These are phyloP conservation scores for Tribolium freemani DNA, from an alignment of 2,888 invertebrate genomes.

Conservation along the genomic window DNA sequence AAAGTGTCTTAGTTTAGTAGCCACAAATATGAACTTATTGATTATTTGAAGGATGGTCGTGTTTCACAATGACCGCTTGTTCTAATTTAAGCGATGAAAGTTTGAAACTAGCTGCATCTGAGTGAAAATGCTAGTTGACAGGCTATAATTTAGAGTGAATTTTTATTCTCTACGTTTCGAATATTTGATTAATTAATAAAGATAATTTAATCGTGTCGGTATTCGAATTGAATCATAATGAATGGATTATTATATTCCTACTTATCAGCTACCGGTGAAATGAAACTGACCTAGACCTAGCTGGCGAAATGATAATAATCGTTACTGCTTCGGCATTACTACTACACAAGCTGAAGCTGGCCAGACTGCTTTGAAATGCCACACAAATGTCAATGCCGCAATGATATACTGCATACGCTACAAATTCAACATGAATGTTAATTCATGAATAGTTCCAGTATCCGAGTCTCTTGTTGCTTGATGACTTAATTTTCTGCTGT, in stretches of 20 bases:
- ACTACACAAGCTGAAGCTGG: slow-evolving; percentile 21
- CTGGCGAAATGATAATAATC: slow-evolving; percentile 1
- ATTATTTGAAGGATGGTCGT: not conserved
- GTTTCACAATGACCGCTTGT: not conserved
- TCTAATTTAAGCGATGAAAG: not conserved
- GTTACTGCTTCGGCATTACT: slow-evolving; percentile 1
- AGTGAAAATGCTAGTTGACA: not conserved
- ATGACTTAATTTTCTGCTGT: slow-evolving; percentile 16
- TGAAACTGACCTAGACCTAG: slow-evolving; percentile 8
- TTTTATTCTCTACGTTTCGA: not conserved
- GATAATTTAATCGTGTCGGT: not conserved
- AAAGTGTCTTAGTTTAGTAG: not conserved
- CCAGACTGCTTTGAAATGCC: slow-evolving; percentile 43
- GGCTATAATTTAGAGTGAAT: not conserved
- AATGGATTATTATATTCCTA: not conserved
- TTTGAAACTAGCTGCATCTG: not conserved
- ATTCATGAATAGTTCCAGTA: slow-evolving; percentile 3
- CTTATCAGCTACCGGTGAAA: not conserved
- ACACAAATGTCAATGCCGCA: slow-evolving; percentile 50
- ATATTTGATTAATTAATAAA: not conserved
- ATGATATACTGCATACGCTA: slow-evolving; percentile 15
- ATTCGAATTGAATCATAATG: not conserved
- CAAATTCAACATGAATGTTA: slow-evolving; percentile 31
- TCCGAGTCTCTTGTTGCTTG: not conserved
- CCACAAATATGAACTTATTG: not conserved